phyloP scores from a whole-genome alignment of 2,797 vertebrate species.

The Anomalospiza imberbis region DNA sequence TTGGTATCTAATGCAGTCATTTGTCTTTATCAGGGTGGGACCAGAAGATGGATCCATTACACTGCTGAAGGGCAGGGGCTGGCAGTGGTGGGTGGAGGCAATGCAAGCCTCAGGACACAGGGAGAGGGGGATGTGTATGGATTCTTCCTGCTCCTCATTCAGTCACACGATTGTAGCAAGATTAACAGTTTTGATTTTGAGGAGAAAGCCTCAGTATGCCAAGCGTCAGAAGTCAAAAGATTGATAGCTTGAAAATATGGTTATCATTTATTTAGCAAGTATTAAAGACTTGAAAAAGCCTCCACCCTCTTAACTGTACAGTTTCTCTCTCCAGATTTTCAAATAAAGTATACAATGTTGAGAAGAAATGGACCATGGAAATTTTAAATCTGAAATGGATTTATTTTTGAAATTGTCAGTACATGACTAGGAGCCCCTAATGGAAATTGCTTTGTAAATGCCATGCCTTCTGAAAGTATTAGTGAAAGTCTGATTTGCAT shows the following conservation, averaged over 20 bases:
- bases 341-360: neutral
- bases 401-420: neutral
- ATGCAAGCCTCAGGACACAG: neutral
- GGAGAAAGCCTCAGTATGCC: neutral
- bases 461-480: neutral
- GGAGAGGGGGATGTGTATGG: too few relatives aligned
- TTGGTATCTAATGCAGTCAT: neutral
- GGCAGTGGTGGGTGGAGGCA: neutral
- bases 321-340: neutral
- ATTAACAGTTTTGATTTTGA: neutral
- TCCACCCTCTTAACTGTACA: neutral
- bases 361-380: neutral
- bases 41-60: neutral
- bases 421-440: neutral
- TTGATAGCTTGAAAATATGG: neutral
- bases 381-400: neutral
- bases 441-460: neutral
- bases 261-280: neutral
- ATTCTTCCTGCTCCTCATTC: neutral
- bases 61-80: neutral
- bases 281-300: neutral
- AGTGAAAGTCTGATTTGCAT: neutral
- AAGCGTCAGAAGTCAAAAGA: neutral
- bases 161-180: neutral
- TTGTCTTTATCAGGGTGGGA: neutral